Percentiles rank a stretch among this genome's conserved stretches.
Evolutionary conservation across 2,888 invertebrate species (phyloP).

Genomic region (Melangyna quadrimaculata): DNA sequence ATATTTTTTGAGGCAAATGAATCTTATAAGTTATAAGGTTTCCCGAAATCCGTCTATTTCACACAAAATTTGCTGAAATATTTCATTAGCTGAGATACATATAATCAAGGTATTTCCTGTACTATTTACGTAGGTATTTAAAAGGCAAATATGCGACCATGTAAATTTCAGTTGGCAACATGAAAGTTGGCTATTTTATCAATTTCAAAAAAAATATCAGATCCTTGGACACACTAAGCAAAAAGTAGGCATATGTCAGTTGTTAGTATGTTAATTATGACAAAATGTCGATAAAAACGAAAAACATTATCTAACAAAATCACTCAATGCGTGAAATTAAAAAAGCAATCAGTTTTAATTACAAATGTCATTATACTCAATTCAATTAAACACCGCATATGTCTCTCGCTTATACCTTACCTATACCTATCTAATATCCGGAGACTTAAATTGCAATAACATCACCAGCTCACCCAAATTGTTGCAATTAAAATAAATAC

Average conservation of each 20-base stretch:
- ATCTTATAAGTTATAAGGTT: no score
- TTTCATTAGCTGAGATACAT: no score
- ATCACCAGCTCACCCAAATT: slow-evolving; percentile 16
- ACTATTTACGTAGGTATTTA: no score
- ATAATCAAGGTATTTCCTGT: no score
- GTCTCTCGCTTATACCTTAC: background rate
- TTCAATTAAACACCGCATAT: slow-evolving; percentile 38
- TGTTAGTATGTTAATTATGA: background rate
- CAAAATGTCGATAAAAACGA: background rate
- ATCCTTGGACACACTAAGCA: background rate
- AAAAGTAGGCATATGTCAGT: background rate
- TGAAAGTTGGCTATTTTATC: no score
- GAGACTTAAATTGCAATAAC: slow-evolving; percentile 38
- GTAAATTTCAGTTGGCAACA: no score
- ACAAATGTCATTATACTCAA: slow-evolving; percentile 45
- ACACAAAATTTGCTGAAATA: no score
- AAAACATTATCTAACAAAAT: background rate
- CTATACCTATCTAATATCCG: slow-evolving; percentile 52
- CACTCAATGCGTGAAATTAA: background rate
- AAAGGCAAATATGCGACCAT: no score
- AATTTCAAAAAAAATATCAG: no score
- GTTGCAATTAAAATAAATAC: slow-evolving; percentile 43
- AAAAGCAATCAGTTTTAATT: slow-evolving; percentile 42
- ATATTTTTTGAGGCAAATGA: no score
- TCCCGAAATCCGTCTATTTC: no score